Evolutionary conservation across 2,888 invertebrate species (phyloP), one percentile per base, ranked within the genome.

Genomic region (Lamproptera curius): DNA sequence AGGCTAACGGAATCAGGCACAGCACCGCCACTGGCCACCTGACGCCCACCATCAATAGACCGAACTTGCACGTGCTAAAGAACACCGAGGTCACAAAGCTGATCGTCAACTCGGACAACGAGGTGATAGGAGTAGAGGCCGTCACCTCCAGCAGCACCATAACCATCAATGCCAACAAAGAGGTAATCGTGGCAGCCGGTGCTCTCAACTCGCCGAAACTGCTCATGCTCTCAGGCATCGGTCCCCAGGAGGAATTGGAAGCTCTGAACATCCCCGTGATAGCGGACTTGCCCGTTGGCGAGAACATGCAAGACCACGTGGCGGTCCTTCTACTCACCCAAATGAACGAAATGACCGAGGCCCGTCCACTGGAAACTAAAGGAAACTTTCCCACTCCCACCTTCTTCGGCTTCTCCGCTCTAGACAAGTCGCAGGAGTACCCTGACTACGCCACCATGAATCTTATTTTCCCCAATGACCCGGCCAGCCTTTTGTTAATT

Each of bases 351-450:
- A 42, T 46, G 14, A 38, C 42, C 1, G 17, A 55, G 0, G 36
- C 50, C 0, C 6, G 14, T 1, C 90, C 91, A 0, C 81, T 50
- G 2, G 34, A 50, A 4, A 50, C 64, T 44, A 63, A 63, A 2
- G 65, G 84, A 0, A 64, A 80, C 1, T 62, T 57, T 48, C 59
- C 65, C 1, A 20, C 50, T 11, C 53, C 65, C 10, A 38, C 52
- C 2, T 59, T 68, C 2, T 40, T 58, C 23, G 72, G 68, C 0
- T 62, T 68, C 66, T 33, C 91, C 90, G 4, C 92, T 89, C 16
- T 84, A 90, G 46, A 93, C 90, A 59, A 89, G 89, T 45, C 70
- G 47, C 85, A 89, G 6, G 70, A 77, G 35, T 64, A 82, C 9
- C 75, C 86, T 45, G 73, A 82, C 47, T 85, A 80, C 58, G 59